Evolutionary conservation across 2,888 invertebrate species (phyloP), one percentile per base, ranked within the genome.

Genomic region (Ommatoiulus sabulosus): DNA sequence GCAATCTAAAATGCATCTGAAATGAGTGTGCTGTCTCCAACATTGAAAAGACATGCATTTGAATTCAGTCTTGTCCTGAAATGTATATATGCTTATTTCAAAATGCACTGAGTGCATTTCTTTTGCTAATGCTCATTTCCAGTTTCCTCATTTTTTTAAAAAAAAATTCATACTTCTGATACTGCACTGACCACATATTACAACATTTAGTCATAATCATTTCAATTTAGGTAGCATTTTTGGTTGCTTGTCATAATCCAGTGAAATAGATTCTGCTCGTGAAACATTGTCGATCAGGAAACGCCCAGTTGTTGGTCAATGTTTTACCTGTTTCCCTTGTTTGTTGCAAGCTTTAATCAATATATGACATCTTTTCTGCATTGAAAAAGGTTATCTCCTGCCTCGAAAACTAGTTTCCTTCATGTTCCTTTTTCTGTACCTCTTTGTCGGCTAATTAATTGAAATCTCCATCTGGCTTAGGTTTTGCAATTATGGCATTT

Each of bases 361-460:
- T 72, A 35, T 72, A 24, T 80, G 80, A 80, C 80, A 80, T 80
- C 35, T 80, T 80, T 80, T 80, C 35, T 80, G 35, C 10, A 15
- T 43, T 35, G 8, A 12, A 35, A 80, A 80, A 7, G 35, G 80
- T 80, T 80, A 43, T 24, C 35, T 43, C 12, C 1, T 80, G 15
- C 35, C 35, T 15, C 35, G 35, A 35, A 80, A 80, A 80, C 80
- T 35, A 8, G 72, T 80, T 80, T 43, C 15, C 15, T 43, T 35
- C 15, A 8, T 15, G 35, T 52, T 80, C 35, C 35, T 80, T 35
- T 35, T 80, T 10, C 35, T 35, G 35, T 43, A 24, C 35, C 15
- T 80, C 80, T 80, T 80, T 80, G 80, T 80, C 80, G 80, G 80
- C 80, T 80, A 80, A 80, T 72, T 72, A 72, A 72, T 80, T 80